Evolutionary conservation across 53 echinoderm and acorn worm species (phyloP), one percentile per base, ranked within the genome.

Genomic region (Henricia sp.): DNA sequence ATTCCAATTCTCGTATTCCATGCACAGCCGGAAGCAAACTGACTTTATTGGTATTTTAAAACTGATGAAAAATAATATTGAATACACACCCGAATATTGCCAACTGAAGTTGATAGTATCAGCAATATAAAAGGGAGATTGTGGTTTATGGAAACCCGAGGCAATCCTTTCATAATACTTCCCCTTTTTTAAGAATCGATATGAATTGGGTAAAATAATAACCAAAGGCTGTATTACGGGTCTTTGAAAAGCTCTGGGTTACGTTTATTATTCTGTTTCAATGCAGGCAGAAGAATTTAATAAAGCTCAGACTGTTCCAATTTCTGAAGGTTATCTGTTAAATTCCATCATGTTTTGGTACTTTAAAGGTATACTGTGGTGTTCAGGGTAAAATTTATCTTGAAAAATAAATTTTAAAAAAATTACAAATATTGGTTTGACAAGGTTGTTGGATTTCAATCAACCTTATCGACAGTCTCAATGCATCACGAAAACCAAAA

Each of bases 141-240:
- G 0, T 36, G 73, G 73, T 36, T 32, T 0, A 2, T 19, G 55
- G 8, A 40, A 17, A 20, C 67, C 40, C 40, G 23, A 39, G 38
- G 40, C 67, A 20, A 67, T 46, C 14, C 13, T 48, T 70, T 43
- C 44, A 70, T 28, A 46, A 70, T 50, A 70, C 70, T 70, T 70
- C 48, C 70, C 3, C 1, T 57, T 59, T 76, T 16, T 25, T 10
- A 39, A 4, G 26, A 40, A 21, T 21, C 57, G 29, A 59, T 76
- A 42, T 41, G 25, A 41, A 41, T 58, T 43, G 59, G 6, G 43
- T 2, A 32, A 10, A 76, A 76, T 76, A 76, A 76, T 53, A 76
- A 33, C 21, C 42, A 39, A 40, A 26, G 46, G 76, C 17, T 3
- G 13, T 24, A 16, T 6, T 19, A n/a, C n/a, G n/a, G 20, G 56